Evolutionary conservation across 1,140 invertebrate genomes (phyloP), one percentile per base, ranked within the genome.

Genomic region (Musca vetustissima): DNA sequence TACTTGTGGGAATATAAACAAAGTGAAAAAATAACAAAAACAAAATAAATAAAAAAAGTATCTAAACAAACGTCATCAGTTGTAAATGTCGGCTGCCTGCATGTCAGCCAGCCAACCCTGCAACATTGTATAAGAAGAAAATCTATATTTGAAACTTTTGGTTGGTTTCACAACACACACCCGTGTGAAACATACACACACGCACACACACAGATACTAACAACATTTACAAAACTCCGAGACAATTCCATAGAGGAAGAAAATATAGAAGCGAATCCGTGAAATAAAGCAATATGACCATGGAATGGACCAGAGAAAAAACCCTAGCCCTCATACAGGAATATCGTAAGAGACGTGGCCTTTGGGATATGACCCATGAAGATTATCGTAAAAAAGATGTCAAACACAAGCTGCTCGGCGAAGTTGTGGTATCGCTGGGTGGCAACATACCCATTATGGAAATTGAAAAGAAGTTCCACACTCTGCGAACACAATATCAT

Each of bases 311-410:
- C 25, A 72, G 79, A 47, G 79, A 81, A 67, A 81, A 81, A 68
- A 81, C 79, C 15, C 70, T 81, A 68, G 57, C 69, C 64, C 71
- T 81, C 52, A 81, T 81, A 72, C 73, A 69, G 59, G 79, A 80
- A 70, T 81, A 80, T 68, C 74, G 74, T 28, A 72, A 78, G 53
- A 72, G 79, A 7, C 75, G 79, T 19, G 79, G 79, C 11, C 75
- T 81, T 43, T 81, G 79, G 79, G 79, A 81, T 70, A 81, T 81
- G 79, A 81, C 79, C 19, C 81, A 80, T 59, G 79, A 81, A 64
- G 79, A 81, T 59, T 81, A 81, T 72, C 73, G 79, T 49, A 81
- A 81, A 64, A 81, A 81, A 72, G 79, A 81, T 64, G 73, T 80
- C 7, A 81, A 81, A 59, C 77, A 80, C 59, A 73, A 74, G 22